Base-by-base conservation (phyloP, 2,797 vertebrate genomes). In the Pygocentrus nattereri region DNA sequence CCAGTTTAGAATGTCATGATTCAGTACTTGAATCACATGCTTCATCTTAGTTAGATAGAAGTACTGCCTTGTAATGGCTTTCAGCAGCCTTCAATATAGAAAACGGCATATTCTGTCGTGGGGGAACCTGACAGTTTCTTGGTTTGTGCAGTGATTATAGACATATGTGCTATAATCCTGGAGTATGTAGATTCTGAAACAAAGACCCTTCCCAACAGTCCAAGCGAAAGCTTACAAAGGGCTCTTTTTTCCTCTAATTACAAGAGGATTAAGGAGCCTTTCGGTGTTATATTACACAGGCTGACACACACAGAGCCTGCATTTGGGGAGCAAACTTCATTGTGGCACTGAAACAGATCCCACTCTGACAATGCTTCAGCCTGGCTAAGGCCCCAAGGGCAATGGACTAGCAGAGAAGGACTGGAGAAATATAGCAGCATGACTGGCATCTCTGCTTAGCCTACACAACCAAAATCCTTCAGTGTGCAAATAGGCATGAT, bases 111-210 rank as follows among this genome's bases (percentile, higher is more conserved):
- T 19, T 38, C 31, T 21, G 62, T 65, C 19, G 11, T 21, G 31
- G 23, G 65, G 19, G n/a, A n/a, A 38, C 18, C 21, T 62, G 25
- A 62, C 47, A 50, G 69, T 71, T 52, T 50, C 71, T 19, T 52
- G 25, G 50, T 38, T 71, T 62, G 23, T 49, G 5, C 27, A 52
- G 47, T 47, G 58, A 79, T 49, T 71, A 56, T 21, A 68, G 21
- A 71, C 71, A 80, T 80, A 21, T 61, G 58, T 67, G 49, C 18
- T 80, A 27, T 73, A 75, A 27, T 59, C 6, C 30, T 15, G 11
- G 67, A 75, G 50, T 41, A 50, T 62, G 54, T 49, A 62, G 25
- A 61, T 68, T 67, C 38, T 65, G 13, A 84, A 80, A 84, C 68
- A 73, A 80, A 73, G 76, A 27, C 30, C 64, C 44, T 27, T 75